Evolutionary conservation across 2,113 vertebrate genomes (phyloP).

Genomic region (Hymenochirus boettgeri): DNA sequence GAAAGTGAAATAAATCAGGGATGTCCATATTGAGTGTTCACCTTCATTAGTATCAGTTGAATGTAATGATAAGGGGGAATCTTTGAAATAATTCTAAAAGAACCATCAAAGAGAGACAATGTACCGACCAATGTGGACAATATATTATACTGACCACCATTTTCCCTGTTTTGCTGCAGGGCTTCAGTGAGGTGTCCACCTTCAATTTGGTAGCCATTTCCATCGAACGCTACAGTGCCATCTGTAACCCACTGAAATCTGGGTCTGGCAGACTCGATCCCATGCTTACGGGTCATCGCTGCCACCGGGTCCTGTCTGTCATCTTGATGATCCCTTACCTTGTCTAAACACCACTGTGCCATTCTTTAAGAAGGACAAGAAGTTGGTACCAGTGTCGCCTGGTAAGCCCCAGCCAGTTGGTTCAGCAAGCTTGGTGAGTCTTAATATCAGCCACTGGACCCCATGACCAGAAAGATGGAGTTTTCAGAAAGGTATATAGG

Average conservation of each 20-base stretch:
- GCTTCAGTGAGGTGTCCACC: constrained; percentile 93
- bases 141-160: too few species aligned
- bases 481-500: too few species aligned
- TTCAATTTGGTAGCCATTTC: constrained; percentile 93
- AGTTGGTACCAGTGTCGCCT: constrained; percentile 67
- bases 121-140: too few species aligned
- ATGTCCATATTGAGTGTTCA: too few species aligned
- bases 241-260: constrained; percentile 92
- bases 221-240: constrained; percentile 91
- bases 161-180: constrained; percentile 69
- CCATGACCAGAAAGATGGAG: too few species aligned
- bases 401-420: constrained; percentile 66
- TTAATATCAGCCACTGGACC: too few species aligned
- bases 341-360: constrained; percentile 65
- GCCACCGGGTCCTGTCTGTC: constrained; percentile 79
- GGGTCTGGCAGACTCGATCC: constrained; percentile 91
- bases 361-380: constrained; percentile 52
- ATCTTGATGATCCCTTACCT: constrained; percentile 90
- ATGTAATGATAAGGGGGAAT: too few species aligned
- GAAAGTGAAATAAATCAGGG: too few species aligned
- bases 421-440: constrained; percentile 83
- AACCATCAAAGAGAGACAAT: too few species aligned
- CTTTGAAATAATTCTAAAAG: too few species aligned
- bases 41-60: too few species aligned
- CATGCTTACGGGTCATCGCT: constrained; percentile 85